Base-by-base conservation (phyloP, 2,888 invertebrate species). In the Psylliodes chrysocephalus region DNA sequence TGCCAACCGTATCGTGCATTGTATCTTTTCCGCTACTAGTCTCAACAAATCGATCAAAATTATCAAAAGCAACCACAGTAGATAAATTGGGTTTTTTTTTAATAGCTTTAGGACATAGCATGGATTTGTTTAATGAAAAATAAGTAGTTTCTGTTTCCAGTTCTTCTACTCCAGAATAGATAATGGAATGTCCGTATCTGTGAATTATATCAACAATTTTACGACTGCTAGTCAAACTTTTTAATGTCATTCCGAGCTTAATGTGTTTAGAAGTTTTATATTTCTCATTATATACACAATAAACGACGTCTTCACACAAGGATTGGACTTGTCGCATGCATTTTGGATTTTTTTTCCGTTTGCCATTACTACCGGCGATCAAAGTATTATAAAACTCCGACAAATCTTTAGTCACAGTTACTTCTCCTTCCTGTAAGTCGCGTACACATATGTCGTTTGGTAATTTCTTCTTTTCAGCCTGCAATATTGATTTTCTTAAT, bases 1-100 rank as follows among this genome's bases (percentile, higher is more conserved):
- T 69, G 0, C 62, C 62, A 1, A 35, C 51, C 6, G 51, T 51
- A 2, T 51, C 51, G 33, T 51, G 51, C 22, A 33, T 33, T 46
- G 67, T 62, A 42, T 67, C 64, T 53, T 64, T 67, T 17, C 67
- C 67, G 46, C 12, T 61, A 10, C 10, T 38, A 12, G 67, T 67
- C 38, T 67, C 67, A 7, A 67, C 67, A 47, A 64, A 67, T 28
- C 67, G 35, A 33, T 67, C 64, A 51, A 49, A 61, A 64, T 67
- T 67, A 47, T 65, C 64, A 28, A 19, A 67, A 4, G 67, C 64
- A 18, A 67, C 54, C 25, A 64, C 64, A 35, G 60, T 57, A 12
- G 19, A 60, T 25, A 52, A 40, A 54, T 53, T 59, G 14, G 57
- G 47, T n/a, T 40, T 18, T 30, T 54, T 38, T 49, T 25, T 51